Base-by-base conservation (phyloP, 2,888 invertebrate species). In the Acronicta psi region DNA sequence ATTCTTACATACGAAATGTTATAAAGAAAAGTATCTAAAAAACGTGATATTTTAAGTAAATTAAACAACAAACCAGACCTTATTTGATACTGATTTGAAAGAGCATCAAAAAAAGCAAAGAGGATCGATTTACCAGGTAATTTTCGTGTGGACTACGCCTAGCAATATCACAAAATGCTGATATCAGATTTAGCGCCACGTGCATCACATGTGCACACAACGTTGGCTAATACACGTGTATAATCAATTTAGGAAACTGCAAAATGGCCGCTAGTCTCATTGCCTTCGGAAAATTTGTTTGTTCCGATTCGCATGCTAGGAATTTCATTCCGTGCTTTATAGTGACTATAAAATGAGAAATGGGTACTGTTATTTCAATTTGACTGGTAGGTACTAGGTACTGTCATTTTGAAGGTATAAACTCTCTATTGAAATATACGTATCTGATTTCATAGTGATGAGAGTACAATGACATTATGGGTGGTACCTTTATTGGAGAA, bases 301-400 rank as follows among this genome's bases (percentile, higher is more conserved):
- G 51, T 59, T 55, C 54, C 49, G 57, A 47, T 70, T 78, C 40
- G 71, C 71, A 69, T 75, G 73, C 61, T 60, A 63, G 51, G 44
- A 60, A 67, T 69, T 69, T 66, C 47, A 66, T 69, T 59, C 50
- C 51, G 53, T 59, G 45, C 47, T 75, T 76, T 73, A 77, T 65
- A 60, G 46, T 42, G 31, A 62, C 73, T 61, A 74, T 75, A 63
- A 65, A 77, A 77, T 57, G 34, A 57, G 57, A 67, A 64, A 62
- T 54, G 45, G 37, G 45, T 59, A 52, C 61, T n/a, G n/a, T n/a
- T 73, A 66, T 68, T 74, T 59, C 51, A 69, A 72, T 60, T 65
- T 69, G 52, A 66, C 54, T n/a, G n/a, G n/a, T n/a, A n/a, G n/a
- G n/a, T 69, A 42, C 52, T 66, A 8, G 1, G 6, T 11, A 67